Percentiles rank a stretch among this genome's conserved stretches.
These are phyloP conservation scores for Zaprionus tsacasi DNA, from an alignment of 1,140 invertebrate species.

Conservation along the genomic window DNA sequence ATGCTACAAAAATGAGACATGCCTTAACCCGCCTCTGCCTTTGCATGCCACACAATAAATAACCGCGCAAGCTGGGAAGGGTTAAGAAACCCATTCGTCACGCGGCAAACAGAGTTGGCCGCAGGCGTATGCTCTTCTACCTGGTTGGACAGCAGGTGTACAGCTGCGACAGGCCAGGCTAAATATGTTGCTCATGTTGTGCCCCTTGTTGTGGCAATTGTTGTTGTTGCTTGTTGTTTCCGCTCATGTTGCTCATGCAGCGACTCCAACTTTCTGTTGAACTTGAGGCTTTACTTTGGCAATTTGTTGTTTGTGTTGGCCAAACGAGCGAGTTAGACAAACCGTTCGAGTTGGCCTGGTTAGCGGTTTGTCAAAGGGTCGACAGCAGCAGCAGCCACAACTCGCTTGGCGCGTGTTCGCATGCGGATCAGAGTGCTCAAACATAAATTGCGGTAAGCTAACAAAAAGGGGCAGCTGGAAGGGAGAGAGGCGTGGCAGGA, in stretches of 20 bases:
- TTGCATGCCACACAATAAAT: conserved; percentile 45
- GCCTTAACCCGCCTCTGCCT: conserved; percentile 15
- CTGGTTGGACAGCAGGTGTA: conserved; percentile 3
- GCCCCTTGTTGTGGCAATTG: background rate
- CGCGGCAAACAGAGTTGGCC: conserved; percentile 34
- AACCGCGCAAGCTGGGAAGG: conserved; percentile 33
- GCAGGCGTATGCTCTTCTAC: conserved; percentile 23
- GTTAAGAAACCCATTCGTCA: conserved; percentile 64
- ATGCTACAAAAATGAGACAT: conserved; percentile 17
- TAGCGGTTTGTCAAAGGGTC: conserved; percentile 35
- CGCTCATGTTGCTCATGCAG: background rate
- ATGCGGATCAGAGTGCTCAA: conserved; percentile 30
- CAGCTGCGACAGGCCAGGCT: background rate
- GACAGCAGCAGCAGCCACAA: background rate
- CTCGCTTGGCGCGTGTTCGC: conserved; percentile 11
- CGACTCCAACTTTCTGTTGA: conserved; percentile 14
- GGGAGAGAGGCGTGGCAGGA: background rate
- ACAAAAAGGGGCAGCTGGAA: background rate
- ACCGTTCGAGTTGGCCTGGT: conserved; percentile 4
- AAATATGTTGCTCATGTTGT: conserved; percentile 20
- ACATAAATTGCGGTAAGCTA: conserved; percentile 28
- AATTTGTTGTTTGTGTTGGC: conserved; percentile 42
- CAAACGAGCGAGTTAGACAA: conserved; percentile 8
- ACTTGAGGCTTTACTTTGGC: conserved; percentile 32
- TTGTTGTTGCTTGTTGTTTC: conserved; percentile 5